Conservation (phyloP, 2,888 invertebrate species). For the Panopea generosa region DNA sequence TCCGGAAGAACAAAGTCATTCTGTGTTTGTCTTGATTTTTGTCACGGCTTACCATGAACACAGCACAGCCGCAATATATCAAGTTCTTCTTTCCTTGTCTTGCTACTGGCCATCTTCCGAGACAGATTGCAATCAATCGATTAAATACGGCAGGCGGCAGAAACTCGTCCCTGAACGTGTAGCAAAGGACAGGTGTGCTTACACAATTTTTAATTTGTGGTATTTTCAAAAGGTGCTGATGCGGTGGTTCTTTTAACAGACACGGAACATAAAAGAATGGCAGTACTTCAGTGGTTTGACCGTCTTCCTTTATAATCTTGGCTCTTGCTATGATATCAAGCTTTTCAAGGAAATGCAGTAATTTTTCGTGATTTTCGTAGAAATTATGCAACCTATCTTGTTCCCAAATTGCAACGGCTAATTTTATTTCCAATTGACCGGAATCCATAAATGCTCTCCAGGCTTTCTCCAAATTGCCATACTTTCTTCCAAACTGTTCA, state of each 20-base stretch:
- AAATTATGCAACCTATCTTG: conserved; percentile 40
- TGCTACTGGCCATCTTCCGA: conserved; percentile 45
- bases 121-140: conserved; percentile 36
- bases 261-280: conserved; percentile 50
- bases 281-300: conserved; percentile 13
- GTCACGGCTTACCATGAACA: conserved; percentile 39
- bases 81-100: conserved; percentile 37
- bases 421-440: conserved; percentile 31
- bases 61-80: conserved; percentile 48
- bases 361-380: conserved; percentile 44
- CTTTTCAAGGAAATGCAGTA: conserved; percentile 40
- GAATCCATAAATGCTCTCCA: conserved; percentile 42
- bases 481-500: conserved; percentile 45
- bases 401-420: conserved; percentile 47
- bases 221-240: conserved; percentile 1
- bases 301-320: conserved; percentile 30
- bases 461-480: conserved; percentile 31
- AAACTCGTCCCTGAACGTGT: conserved; percentile 38
- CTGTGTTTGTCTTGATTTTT: conserved; percentile 32
- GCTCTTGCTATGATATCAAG: conserved; percentile 50
- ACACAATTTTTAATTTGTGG: conserved; percentile 4
- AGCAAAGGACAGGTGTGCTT: conserved; percentile 39
- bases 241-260: conserved; percentile 32
- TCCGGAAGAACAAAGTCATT: conserved; percentile 44
- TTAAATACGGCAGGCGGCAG: conserved; percentile 52